Conservation (phyloP, 37 sponge, comb jelly and placozoan genomes). For the Beroe ovata region DNA sequence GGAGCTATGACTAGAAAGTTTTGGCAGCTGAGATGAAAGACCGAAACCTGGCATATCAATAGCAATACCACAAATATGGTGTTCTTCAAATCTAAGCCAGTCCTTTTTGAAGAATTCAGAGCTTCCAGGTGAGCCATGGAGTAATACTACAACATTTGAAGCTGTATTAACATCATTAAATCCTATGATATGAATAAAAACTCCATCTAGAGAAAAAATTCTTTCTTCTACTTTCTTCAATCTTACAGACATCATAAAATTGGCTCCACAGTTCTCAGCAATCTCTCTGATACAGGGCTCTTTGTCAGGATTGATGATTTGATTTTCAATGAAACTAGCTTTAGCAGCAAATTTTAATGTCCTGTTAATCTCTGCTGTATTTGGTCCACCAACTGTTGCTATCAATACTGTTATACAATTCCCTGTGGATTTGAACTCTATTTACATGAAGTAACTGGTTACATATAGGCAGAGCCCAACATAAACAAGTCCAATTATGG, state of each 20-base stretch:
- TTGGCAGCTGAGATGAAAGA: neutral
- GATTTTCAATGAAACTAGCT: neutral
- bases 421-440: too few relatives aligned
- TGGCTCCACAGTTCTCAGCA: neutral
- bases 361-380: neutral
- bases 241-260: neutral
- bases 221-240: neutral
- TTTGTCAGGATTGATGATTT: neutral
- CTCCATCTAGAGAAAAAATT: neutral
- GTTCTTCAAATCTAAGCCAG: neutral
- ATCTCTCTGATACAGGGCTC: neutral
- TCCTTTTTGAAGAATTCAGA: neutral
- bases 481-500: too few relatives aligned
- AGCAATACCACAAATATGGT: neutral
- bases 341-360: neutral
- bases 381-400: neutral
- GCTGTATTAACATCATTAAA: neutral
- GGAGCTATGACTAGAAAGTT: neutral
- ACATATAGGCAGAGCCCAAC: too few relatives aligned
- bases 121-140: neutral
- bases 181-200: neutral
- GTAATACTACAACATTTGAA: neutral
- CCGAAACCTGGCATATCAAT: neutral
- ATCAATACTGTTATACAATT: neutral
- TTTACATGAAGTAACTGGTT: too few relatives aligned